Evolutionary conservation across 1,140 invertebrate genomes (phyloP).

Genomic region (Orchesella cincta): DNA sequence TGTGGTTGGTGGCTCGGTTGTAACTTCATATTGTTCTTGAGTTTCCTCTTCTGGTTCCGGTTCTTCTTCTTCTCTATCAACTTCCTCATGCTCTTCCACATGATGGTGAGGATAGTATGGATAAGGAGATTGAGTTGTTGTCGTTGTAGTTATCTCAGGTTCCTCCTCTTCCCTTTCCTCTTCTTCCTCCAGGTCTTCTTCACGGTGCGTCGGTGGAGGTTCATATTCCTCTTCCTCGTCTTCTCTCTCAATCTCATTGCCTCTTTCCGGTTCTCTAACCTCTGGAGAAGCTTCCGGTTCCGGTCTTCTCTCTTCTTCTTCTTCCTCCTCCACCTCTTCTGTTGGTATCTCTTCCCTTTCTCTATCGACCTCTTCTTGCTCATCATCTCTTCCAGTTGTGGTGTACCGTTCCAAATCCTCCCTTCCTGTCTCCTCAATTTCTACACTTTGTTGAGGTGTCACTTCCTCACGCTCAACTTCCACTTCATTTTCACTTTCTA

Average conservation of each 20-base stretch:
- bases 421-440: slow-evolving; percentile 44
- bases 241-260: not conserved
- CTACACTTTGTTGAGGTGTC: not conserved
- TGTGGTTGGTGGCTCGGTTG: slow-evolving; percentile 2
- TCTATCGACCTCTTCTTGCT: slow-evolving; percentile 31
- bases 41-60: not conserved
- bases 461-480: not conserved
- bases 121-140: not conserved
- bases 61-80: not conserved
- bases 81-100: slow-evolving; percentile 18
- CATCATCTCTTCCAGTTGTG: not conserved
- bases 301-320: not conserved
- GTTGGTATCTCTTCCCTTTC: not conserved
- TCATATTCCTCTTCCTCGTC: not conserved
- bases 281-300: no score
- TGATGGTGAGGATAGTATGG: not conserved
- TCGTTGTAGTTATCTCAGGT: not conserved
- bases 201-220: slow-evolving; percentile 13
- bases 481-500: not conserved
- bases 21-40: not conserved
- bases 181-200: slow-evolving; percentile 11
- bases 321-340: slow-evolving; percentile 23
- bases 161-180: not conserved
- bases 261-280: slow-evolving; percentile 17
- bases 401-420: slow-evolving; percentile 44